Conservation (phyloP, 2,797 vertebrate species). For the Lepilemur ruficaudatus region DNA sequence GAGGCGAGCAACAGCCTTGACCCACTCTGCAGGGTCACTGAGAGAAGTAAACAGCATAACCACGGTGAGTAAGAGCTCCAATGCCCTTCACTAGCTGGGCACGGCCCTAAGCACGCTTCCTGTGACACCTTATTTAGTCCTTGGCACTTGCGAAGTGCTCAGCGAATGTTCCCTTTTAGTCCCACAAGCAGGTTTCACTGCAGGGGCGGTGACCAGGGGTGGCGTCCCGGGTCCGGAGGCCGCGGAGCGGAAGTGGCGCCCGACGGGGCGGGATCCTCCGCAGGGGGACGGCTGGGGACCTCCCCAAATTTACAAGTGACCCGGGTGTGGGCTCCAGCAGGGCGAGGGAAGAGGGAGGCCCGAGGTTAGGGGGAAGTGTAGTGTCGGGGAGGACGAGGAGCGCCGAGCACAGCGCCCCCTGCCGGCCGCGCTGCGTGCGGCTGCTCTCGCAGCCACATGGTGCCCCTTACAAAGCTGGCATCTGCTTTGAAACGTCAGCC, state of each 20-base stretch:
- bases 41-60: not conserved
- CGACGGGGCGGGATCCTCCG: not conserved
- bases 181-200: not conserved
- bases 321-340: no score
- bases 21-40: not conserved
- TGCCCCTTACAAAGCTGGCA: not conserved
- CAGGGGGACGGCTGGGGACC: no score
- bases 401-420: no score
- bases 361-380: no score
- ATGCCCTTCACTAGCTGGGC: not conserved
- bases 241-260: not conserved
- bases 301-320: no score
- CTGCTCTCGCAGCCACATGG: fast-evolving
- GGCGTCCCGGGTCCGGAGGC: not conserved
- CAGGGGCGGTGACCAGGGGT: not conserved
- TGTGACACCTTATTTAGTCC: not conserved
- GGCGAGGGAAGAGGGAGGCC: no score
- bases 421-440: no score
- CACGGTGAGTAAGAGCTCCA: not conserved
- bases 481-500: not conserved
- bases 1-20: not conserved
- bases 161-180: not conserved
- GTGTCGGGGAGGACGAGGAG: no score
- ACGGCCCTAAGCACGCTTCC: not conserved
- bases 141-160: not conserved